A percentile compares a stretch with the other conserved stretches of the same genome.
These are phyloP conservation scores for Porites lobata DNA, from an alignment of 92 coral and sea anemone species.

Conservation along the genomic window DNA sequence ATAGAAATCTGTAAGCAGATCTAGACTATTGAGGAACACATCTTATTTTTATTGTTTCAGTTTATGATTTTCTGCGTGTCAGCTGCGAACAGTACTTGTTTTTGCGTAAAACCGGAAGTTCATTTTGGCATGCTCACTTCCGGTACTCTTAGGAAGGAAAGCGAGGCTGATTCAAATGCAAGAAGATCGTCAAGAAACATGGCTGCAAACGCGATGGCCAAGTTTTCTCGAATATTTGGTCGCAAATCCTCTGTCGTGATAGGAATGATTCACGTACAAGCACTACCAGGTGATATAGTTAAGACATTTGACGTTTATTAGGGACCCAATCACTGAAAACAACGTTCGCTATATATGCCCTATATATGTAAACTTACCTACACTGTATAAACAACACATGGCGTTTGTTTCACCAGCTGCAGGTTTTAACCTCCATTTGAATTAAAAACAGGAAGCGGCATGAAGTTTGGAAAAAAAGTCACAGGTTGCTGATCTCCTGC, in stretches of 20 bases:
- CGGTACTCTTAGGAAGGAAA: slow-evolving; percentile 19
- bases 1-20: too few species aligned
- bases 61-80: not conserved
- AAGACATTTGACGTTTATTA: not conserved
- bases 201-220: slow-evolving; percentile 83
- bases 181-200: slow-evolving; percentile 21
- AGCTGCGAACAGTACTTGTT: not conserved
- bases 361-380: too few species aligned
- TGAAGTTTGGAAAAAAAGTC: too few species aligned
- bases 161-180: slow-evolving; percentile 18
- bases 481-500: too few species aligned
- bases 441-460: too few species aligned
- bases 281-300: slow-evolving; percentile 88
- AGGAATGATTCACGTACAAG: slow-evolving; percentile 99
- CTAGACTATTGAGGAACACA: not conserved
- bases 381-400: too few species aligned
- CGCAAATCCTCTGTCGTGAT: slow-evolving; percentile 92
- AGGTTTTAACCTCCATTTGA: too few species aligned
- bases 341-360: too few species aligned
- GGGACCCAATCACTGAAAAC: too few species aligned
- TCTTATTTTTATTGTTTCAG: not conserved
- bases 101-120: not conserved
- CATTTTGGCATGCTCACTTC: not conserved
- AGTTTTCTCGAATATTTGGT: slow-evolving; percentile 88
- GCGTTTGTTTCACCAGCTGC: too few species aligned